Base-by-base conservation (phyloP, 2,888 invertebrate genomes). In the Heliconius ethilla region DNA sequence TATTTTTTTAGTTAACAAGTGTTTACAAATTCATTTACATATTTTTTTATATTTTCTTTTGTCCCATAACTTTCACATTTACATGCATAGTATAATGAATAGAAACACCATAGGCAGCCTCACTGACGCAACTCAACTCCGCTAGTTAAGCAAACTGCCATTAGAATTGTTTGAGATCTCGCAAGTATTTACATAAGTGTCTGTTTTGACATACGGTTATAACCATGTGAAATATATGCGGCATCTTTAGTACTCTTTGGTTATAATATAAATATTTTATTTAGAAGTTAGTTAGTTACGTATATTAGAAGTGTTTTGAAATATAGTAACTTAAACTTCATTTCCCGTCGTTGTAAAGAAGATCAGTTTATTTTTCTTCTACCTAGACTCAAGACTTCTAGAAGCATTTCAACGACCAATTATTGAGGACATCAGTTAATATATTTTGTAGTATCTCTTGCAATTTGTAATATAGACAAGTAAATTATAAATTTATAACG, bases 201-300 rank as follows among this genome's bases (percentile, higher is more conserved):
- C 40, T 79, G 81, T 82, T 80, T 80, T 76, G 80, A 81, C 80
- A 82, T 76, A 80, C n/a, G 70, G 77, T 80, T 77, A 78, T 22
- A 70, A 65, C 11, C 70, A 70, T 76, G 62, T 73, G 78, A 59
- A 59, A 59, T 72, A 18, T 55, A 70, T 25, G 59, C n/a, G n/a
- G 72, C 33, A 37, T 72, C 37, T 72, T n/a, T 51, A 51, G 51
- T 33, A 33, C 33, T 15, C 55, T 69, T n/a, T n/a, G 22, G 27
- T 45, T 70, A 33, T 55, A 55, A 33, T 55, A 27, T 59, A 72
- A 67, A 59, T 72, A 59, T 59, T 25, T 70, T 72, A 72, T 45
- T 18, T 25, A 40, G 0, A 6, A n/a, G 1, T 40, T 25, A 40
- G 25, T 40, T 69, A 25, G 40, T 69, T 69, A 27, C 25, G 40